Conservation (phyloP, 2,888 invertebrate genomes). For the Amiota minor region DNA sequence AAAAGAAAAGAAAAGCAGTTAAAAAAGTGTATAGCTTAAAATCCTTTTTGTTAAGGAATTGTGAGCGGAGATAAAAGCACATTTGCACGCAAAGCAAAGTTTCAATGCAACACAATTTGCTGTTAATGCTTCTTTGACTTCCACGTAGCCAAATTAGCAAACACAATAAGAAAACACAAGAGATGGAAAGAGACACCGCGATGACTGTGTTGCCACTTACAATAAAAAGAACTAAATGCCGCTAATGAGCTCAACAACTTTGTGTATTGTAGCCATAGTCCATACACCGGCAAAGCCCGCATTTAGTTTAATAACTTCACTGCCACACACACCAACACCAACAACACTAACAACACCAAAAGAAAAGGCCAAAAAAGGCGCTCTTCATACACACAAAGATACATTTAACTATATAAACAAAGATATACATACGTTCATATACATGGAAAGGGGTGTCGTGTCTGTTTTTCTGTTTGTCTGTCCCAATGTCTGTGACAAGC, state of each 20-base stretch:
- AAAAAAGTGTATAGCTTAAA: too few species aligned
- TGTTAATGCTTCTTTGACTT: too few species aligned
- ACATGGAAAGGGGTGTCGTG: neutral
- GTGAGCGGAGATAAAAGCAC: slow-evolving; percentile 14
- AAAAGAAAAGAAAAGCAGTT: neutral
- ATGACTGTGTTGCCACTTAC: neutral
- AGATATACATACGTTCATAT: slow-evolving; percentile 26
- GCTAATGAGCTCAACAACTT: slow-evolving; percentile 54
- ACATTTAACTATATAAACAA: too few species aligned
- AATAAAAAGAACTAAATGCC: slow-evolving; percentile 33
- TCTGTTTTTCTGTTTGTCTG: slow-evolving; percentile 11
- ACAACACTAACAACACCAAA: neutral
- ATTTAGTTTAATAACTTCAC: slow-evolving; percentile 36
- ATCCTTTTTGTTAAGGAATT: too few species aligned
- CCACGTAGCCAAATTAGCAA: slow-evolving; percentile 21
- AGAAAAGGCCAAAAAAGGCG: slow-evolving; percentile 37
- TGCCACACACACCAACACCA: neutral
- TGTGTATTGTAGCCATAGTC: slow-evolving; percentile 23
- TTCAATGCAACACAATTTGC: neutral
- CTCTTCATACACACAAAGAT: slow-evolving; percentile 21
- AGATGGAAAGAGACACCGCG: too few species aligned
- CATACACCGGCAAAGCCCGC: neutral
- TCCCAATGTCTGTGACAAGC: slow-evolving; percentile 38
- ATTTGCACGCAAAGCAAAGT: slow-evolving; percentile 30
- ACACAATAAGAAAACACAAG: too few species aligned